Base-by-base conservation (phyloP, 2,888 invertebrate species). In the Leucoptera coffeella region DNA sequence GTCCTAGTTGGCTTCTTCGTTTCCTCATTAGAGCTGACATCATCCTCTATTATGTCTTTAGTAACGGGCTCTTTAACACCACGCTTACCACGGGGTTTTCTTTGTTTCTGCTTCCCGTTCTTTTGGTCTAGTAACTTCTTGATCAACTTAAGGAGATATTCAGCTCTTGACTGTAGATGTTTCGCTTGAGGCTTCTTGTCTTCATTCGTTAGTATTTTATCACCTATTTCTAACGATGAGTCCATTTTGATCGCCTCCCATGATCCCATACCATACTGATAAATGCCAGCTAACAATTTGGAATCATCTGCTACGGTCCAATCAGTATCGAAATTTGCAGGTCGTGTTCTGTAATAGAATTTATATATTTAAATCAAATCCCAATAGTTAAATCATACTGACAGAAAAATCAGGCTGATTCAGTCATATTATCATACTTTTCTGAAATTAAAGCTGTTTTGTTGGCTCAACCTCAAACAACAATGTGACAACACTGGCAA, bases 201-300 rank as follows among this genome's bases (percentile, higher is more conserved):
- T 45, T 90, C 90, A 45, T 87, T 86, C 1, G 81, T 75, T 22
- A 92, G 64, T 36, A 94, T 89, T 75, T 96, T 96, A 39, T 93
- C 91, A 23, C 82, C 80, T 22, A 83, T 75, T 38, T 78, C 78
- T 10, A 95, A 76, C 5, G 81, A 82, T 1, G 89, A 85, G 59
- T 99, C 97, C 81, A 94, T 86, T 72, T 96, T 95, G 42, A 99
- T 96, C 28, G 90, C 87, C 56, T 99, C 97, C 97, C 97, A 99
- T 9, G 93, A 93, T 11, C 96, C 95, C 77, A 94, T 84, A 7
- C 99, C 99, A 50, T 96, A 92, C 46, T 91, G 88, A 62, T 93
- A 94, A 45, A 97, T 90, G 21, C 97, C 97, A 45, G 80, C 80
- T 17, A 99, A 71, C 26, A 99, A 62, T 50, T 82, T 82, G 0